These are phyloP conservation scores for Brevimyrus niger DNA, from an alignment of 2,113 vertebrate species.

Conservation along the genomic window DNA sequence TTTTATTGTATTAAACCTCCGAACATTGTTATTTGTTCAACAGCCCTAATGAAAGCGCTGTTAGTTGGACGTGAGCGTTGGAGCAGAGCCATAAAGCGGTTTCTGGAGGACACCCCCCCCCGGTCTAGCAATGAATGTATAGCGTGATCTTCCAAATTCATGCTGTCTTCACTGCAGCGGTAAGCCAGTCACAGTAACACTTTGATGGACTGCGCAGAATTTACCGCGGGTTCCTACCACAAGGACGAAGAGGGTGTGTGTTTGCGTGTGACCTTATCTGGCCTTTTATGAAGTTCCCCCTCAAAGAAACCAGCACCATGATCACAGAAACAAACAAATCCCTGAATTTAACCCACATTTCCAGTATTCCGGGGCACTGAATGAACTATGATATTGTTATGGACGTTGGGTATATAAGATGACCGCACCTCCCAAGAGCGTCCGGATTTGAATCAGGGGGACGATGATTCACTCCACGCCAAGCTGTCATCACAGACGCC, in stretches of 20 bases:
- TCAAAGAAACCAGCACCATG: not conserved
- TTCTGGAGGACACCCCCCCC: not conserved
- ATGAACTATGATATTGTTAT: not conserved
- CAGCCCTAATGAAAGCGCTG: not conserved
- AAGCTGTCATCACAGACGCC: not conserved
- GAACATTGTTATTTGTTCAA: not conserved
- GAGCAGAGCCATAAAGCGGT: not conserved
- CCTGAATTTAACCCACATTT: not conserved
- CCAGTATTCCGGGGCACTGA: not conserved
- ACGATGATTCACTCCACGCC: not conserved
- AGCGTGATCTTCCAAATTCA: not conserved
- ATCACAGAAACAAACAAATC: not conserved
- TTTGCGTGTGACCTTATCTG: not conserved
- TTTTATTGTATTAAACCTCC: not conserved
- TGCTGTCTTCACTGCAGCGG: not conserved
- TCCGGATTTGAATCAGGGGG: not conserved
- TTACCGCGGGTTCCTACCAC: not conserved
- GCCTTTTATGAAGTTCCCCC: not conserved
- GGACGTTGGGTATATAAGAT: not conserved
- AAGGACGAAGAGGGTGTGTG: not conserved
- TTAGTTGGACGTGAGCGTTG: not conserved
- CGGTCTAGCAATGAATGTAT: not conserved
- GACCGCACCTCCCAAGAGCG: not conserved
- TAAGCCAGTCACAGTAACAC: not conserved
- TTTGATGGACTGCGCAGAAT: not conserved